Conservation (phyloP, 2,113 vertebrate species). For the mouse (Mus musculus) region DNA sequence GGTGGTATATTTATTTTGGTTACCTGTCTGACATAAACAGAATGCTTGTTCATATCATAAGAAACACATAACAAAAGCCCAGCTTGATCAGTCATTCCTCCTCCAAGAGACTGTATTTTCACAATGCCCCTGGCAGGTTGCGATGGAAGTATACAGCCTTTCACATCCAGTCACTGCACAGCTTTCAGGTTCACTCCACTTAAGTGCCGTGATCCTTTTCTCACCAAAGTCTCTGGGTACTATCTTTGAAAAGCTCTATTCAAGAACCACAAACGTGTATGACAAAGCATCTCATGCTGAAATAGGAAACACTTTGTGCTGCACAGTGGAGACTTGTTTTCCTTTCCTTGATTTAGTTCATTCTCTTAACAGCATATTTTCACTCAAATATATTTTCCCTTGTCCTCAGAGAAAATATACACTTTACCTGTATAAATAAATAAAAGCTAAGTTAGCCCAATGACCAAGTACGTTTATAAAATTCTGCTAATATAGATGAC, state of each 20-base stretch:
- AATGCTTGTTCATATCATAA: background rate
- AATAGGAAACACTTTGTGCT: background rate
- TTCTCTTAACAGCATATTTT: background rate
- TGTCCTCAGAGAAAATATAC: background rate
- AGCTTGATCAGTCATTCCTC: fast-evolving
- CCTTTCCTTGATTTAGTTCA: background rate
- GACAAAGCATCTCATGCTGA: background rate
- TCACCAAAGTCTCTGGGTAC: background rate
- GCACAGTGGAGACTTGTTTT: fast-evolving
- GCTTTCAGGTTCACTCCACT: too few relatives aligned
- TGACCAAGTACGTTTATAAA: background rate
- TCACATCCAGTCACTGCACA: background rate
- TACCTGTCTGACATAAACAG: background rate
- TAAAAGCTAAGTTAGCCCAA: background rate
- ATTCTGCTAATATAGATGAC: background rate
- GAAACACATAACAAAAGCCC: background rate
- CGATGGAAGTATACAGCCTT: fast-evolving
- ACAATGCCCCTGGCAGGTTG: too few relatives aligned
- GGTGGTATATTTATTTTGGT: too few relatives aligned
- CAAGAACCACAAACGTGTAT: background rate
- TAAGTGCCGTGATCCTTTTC: background rate
- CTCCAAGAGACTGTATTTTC: fast-evolving
- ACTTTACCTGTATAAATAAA: background rate
- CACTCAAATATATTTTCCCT: background rate
- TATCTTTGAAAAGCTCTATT: background rate